Percentiles rank a stretch among this genome's conserved stretches.
Evolutionary conservation across 2,888 invertebrate species (phyloP).

Genomic region (Horisme vitalbata): DNA sequence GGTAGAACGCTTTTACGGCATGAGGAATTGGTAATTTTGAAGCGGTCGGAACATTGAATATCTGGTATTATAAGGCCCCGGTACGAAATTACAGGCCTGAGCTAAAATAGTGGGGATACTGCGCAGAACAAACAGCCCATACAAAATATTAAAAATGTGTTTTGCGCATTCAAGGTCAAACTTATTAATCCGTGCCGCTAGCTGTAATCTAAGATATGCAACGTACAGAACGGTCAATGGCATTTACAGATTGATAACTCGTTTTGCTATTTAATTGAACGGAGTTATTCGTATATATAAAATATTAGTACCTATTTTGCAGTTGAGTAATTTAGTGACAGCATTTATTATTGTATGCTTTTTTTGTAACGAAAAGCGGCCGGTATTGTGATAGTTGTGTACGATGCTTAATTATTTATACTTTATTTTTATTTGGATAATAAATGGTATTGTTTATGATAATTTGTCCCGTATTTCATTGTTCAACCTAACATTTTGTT

Average conservation of each 20-base stretch:
- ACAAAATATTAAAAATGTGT: too few species aligned
- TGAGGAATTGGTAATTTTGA: slow-evolving; percentile 16
- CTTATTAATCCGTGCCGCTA: too few species aligned
- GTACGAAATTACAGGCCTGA: too few species aligned
- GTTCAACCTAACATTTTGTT: slow-evolving; percentile 53
- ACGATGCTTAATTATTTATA: slow-evolving; percentile 74
- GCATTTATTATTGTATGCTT: slow-evolving; percentile 36
- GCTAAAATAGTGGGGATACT: too few species aligned
- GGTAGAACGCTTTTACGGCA: slow-evolving; percentile 30
- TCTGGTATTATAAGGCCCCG: too few species aligned
- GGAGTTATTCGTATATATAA: too few species aligned
- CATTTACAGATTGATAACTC: too few species aligned
- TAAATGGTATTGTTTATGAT: slow-evolving; percentile 68
- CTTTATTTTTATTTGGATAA: slow-evolving; percentile 66
- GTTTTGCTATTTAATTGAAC: too few species aligned
- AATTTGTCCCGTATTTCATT: slow-evolving; percentile 69
- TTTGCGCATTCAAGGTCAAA: too few species aligned
- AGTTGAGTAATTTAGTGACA: slow-evolving; percentile 58
- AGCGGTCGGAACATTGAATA: not conserved
- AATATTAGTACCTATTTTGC: slow-evolving; percentile 12
- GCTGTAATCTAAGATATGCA: too few species aligned
- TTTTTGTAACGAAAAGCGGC: slow-evolving; percentile 38
- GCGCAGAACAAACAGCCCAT: too few species aligned
- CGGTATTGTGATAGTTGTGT: slow-evolving; percentile 78
- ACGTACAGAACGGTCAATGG: not conserved